Base-by-base conservation (phyloP, 1,140 invertebrate genomes). In the Potamilus streckersoni region DNA sequence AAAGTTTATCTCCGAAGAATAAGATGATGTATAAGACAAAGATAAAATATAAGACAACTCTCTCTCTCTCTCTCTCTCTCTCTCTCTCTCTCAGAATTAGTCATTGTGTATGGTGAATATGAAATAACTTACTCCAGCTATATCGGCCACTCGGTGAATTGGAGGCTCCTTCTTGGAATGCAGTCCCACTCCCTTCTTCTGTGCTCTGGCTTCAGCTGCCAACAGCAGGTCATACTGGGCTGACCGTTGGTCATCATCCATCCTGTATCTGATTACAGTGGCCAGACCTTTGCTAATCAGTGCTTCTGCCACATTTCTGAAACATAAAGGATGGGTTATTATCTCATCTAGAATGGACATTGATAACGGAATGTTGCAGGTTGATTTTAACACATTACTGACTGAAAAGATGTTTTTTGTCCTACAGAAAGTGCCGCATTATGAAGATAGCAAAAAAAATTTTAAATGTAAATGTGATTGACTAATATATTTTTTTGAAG, bases 161-260 rank as follows among this genome's bases (percentile, higher is more conserved):
- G 95, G 94, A 67, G 94, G 92, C 31, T 88, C 87, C 72, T 90
- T 90, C 75, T 90, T 90, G 62, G 88, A 88, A 77, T 90, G 88
- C 17, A 90, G 70, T 1, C 88, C 88, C 5, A 88, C 82, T 2
- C 71, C 82, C 4, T 94, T 94, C 90, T 99, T 98, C 65, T 93
- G 92, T 2, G 98, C 98, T 86, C 97, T 96, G 19, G 93, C 93
- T 91, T 99, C 98, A 13, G 98, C 98, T 78, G 95, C 94, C 60
- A 98, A 89, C n/a, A 99, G 90, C 65, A 95, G 94, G 89, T 99
- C 97, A 88, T 99, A 99, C 70, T 95, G 94, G 2, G 95, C 94
- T 38, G 97, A 98, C 74, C 98, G 93, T 87, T 98, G 96, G 89
- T 99, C 97, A 80, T 91, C 90, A 88, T 99, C 97, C 86, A 96